Percentiles rank a stretch among this genome's conserved stretches.
Conservation (phyloP, 1,140 invertebrate genomes). For the Drosophila novamexicana region DNA sequence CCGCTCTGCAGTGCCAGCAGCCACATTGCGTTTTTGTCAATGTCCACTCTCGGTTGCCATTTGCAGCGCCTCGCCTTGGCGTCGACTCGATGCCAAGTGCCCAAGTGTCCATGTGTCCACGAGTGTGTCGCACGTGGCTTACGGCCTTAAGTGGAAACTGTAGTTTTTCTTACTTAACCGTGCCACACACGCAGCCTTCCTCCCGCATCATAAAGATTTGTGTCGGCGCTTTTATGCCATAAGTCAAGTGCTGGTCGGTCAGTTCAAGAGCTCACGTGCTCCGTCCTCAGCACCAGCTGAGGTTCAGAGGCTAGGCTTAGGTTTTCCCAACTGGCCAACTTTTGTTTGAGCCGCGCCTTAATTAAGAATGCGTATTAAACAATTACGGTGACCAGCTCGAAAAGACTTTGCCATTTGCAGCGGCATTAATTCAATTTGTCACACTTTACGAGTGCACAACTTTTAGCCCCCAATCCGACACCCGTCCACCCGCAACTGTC, state of each 20-base stretch:
- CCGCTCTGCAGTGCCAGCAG: constrained; percentile 21
- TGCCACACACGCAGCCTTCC: constrained; percentile 48
- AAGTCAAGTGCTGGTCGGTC: constrained; percentile 72
- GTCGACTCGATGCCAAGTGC: constrained; percentile 18
- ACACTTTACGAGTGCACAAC: constrained; percentile 77
- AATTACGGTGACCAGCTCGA: constrained; percentile 67
- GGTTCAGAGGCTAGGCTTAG: constrained; percentile 1
- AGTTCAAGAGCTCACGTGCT: constrained; percentile 68
- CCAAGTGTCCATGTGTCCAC: constrained; percentile 26
- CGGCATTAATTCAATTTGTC: constrained; percentile 84
- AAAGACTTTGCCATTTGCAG: constrained; percentile 69
- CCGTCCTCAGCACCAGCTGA: background rate
- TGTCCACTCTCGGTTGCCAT: constrained; percentile 77
- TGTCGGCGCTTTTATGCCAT: constrained; percentile 75
- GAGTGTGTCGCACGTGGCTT: constrained; percentile 51
- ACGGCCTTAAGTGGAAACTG: constrained; percentile 73
- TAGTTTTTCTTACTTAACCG: constrained; percentile 80
- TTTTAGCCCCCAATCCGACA: constrained; percentile 11
- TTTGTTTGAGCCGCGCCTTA: constrained; percentile 31
- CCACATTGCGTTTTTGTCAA: constrained; percentile 68
- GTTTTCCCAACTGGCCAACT: background rate
- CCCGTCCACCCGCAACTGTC: constrained; percentile 8
- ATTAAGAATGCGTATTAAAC: constrained; percentile 77
- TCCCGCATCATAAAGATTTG: constrained; percentile 72
- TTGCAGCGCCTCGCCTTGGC: constrained; percentile 56